Evolutionary conservation across 2,797 vertebrate genomes (phyloP), one percentile per base, ranked within the genome.

Genomic region (Spondyliosoma cantharus): DNA sequence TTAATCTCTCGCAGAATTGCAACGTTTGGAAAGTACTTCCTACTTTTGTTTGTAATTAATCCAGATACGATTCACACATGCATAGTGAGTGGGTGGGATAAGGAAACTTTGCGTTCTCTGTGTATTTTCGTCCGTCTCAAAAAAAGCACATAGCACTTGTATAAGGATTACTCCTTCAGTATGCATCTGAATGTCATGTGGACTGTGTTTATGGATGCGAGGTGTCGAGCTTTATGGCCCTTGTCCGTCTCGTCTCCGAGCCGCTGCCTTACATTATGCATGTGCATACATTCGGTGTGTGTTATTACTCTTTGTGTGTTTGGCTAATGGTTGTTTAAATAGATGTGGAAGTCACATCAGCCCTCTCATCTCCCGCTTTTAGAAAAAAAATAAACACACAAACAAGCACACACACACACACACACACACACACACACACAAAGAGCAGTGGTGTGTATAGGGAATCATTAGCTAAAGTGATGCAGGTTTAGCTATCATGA

Each of bases 401-500:
- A 74, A 50, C 75, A 48, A 9, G 2, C 68, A 58, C 80, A 68
- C 73, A 68, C 78, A 50, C 72, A 48, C 59, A 54, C 72, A 65
- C 73, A 24, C 71, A 19, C 24, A 63, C 3, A 72, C 59, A 46
- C 25, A 4, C 67, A 66, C 70, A 72, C 64, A 75, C 59, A 59
- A 43, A 64, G n/a, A 78, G 80, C 85, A 76, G 85, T 74, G 82
- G 88, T 83, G 88, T 84, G 88, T 91, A 90, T 90, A 89, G 91
- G 85, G 89, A 93, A 95, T 94, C 95, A 95, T 96, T 95, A 95
- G 92, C 93, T 93, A 89, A 94, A 94, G 91, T 93, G 87, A 93
- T 90, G 92, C 92, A 91, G 92, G 89, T 91, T 86, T 91, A 89
- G 90, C 92, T 87, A 93, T 93, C 94, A 94, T 95, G 94, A 95